Conservation (phyloP, 2,113 vertebrate species). For the Oreochromis niloticus region DNA sequence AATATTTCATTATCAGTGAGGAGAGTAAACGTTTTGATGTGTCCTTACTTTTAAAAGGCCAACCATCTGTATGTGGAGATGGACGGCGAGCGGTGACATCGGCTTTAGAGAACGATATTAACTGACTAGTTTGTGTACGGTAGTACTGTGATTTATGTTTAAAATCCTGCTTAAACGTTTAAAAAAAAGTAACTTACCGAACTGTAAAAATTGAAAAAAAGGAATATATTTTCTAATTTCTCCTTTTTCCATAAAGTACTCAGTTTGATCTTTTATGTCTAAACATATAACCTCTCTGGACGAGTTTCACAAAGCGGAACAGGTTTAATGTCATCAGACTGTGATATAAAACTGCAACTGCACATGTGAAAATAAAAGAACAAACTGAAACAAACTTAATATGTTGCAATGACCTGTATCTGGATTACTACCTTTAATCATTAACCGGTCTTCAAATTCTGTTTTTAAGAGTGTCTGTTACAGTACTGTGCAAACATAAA, state of each 20-base stretch:
- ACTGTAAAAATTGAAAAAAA: constrained; percentile 50
- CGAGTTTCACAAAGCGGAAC: neutral
- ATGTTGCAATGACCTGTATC: neutral
- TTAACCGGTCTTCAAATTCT: neutral
- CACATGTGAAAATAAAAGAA: constrained; percentile 59
- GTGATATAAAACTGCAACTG: constrained; percentile 12
- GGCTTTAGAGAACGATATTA: constrained; percentile 18
- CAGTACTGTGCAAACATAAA: neutral
- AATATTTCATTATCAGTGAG: neutral
- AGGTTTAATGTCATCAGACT: constrained; percentile 30
- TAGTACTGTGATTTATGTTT: constrained; percentile 57
- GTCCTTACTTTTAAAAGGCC: neutral
- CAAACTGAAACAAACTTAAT: constrained; percentile 44
- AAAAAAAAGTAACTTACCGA: constrained; percentile 29
- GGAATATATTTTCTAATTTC: constrained; percentile 67
- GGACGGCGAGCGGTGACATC: neutral
- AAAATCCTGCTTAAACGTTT: constrained; percentile 34
- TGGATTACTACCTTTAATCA: neutral
- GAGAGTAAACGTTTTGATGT: neutral
- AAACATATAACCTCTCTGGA: neutral
- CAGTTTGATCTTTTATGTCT: constrained; percentile 64
- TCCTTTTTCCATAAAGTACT: constrained; percentile 63
- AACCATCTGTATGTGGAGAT: constrained; percentile 4
- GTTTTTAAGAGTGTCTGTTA: neutral
- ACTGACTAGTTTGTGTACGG: constrained; percentile 49